Evolutionary conservation across 2,888 invertebrate genomes (phyloP).

Genomic region (Lithophane socia): DNA sequence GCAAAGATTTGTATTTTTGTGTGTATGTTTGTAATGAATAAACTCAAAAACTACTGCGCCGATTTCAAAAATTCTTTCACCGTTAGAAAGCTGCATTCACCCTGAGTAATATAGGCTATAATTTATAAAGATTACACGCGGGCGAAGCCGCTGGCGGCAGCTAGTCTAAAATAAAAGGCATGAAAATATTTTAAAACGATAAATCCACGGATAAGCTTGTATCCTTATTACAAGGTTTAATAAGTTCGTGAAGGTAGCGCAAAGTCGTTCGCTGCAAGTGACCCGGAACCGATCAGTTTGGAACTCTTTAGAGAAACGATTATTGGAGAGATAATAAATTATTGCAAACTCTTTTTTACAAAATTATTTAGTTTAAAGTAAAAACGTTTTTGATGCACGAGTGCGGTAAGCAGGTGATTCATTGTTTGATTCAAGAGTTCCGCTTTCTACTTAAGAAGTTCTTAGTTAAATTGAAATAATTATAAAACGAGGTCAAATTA

Average conservation of each 20-base stretch:
- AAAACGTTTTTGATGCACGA: not conserved
- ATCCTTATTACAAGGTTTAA: constrained; percentile 22
- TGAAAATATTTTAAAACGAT: constrained; percentile 11
- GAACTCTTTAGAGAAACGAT: constrained; percentile 23
- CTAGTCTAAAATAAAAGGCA: constrained; percentile 2
- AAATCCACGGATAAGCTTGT: constrained; percentile 8
- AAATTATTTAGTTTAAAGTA: not conserved
- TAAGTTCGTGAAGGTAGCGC: constrained; percentile 25
- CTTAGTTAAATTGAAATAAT: not conserved
- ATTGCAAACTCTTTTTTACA: not conserved
- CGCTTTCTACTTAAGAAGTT: not conserved
- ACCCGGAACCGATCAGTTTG: constrained; percentile 42
- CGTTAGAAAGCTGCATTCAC: no score
- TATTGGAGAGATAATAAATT: constrained; percentile 35
- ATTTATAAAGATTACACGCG: no score
- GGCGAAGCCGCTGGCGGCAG: no score
- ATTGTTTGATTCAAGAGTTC: not conserved
- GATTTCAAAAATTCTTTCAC: no score
- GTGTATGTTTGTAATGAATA: no score
- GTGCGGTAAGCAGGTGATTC: not conserved
- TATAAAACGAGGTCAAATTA: no score
- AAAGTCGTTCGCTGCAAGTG: constrained; percentile 36
- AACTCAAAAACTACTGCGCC: no score
- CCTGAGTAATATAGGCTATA: no score
- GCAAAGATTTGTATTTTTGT: no score